Conservation (phyloP, 2,797 vertebrate genomes). For the Hypotaenidia okinawae region DNA sequence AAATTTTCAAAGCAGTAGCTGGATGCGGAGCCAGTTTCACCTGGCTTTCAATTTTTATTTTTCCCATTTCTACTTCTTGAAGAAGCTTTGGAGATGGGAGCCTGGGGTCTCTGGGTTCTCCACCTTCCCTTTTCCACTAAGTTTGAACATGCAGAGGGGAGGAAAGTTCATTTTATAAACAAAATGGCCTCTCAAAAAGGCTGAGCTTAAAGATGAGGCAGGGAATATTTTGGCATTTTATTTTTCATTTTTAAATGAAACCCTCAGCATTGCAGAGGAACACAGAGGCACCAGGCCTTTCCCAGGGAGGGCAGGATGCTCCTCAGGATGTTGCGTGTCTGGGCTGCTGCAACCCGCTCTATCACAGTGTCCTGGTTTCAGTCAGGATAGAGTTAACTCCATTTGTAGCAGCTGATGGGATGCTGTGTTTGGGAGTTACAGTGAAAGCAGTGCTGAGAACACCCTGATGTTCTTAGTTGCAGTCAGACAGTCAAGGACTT, state of each 20-base stretch:
- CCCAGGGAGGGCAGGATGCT: background rate
- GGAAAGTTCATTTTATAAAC: background rate
- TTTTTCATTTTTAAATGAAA: background rate
- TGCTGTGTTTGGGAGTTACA: too few species aligned
- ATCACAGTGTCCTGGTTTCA: too few species aligned
- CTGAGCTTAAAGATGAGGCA: background rate
- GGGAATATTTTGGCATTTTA: background rate
- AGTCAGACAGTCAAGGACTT: too few species aligned
- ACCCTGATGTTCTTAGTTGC: too few species aligned
- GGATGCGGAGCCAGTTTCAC: background rate
- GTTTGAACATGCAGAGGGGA: background rate
- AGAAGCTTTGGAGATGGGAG: background rate
- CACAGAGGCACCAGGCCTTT: background rate
- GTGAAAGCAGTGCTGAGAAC: too few species aligned
- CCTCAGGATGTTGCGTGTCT: fast-evolving
- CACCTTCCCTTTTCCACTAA: background rate
- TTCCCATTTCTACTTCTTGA: background rate
- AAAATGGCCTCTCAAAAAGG: background rate
- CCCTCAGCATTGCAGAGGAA: background rate
- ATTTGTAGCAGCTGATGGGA: too few species aligned
- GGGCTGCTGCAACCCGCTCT: background rate
- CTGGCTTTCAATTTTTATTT: background rate
- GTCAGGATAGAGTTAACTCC: too few species aligned
- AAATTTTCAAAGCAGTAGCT: background rate
- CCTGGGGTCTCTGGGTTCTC: fast-evolving